phyloP scores from a whole-genome alignment of 1,140 invertebrate genomes.

The Polyergus mexicanus region DNA sequence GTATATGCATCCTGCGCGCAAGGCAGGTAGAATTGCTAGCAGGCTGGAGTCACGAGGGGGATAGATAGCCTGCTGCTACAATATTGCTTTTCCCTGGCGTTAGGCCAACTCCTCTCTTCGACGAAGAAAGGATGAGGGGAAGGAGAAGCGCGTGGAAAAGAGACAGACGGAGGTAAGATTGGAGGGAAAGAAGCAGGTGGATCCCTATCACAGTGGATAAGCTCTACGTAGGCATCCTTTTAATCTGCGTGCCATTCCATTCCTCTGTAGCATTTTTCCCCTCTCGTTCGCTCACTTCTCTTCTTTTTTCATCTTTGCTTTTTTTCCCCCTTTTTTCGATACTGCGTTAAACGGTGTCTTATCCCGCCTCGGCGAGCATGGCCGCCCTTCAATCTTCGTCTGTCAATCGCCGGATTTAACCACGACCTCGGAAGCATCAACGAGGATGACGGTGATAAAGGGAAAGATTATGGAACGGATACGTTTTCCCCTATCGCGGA shows the following conservation, averaged over 20 bases:
- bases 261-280: conserved; percentile 5
- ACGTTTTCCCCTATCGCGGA: conserved; percentile 18
- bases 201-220: conserved; percentile 72
- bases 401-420: conserved; percentile 61
- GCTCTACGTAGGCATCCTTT: conserved; percentile 70
- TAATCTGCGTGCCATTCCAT: conserved; percentile 69
- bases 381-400: conserved; percentile 59
- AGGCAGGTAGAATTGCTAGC: conserved; percentile 72
- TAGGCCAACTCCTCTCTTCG: conserved; percentile 68
- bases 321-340: conserved; percentile 21
- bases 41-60: conserved; percentile 72
- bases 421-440: conserved; percentile 44
- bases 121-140: not conserved
- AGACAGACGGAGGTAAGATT: not conserved
- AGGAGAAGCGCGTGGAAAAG: conserved; percentile 41
- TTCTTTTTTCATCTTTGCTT: conserved; percentile 55
- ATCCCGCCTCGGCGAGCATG: conserved; percentile 33
- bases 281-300: conserved; percentile 43
- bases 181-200: conserved; percentile 33
- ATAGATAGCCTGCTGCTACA: conserved; percentile 76
- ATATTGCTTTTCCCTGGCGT: conserved; percentile 80
- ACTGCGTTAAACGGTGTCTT: conserved; percentile 58
- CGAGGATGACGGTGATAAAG: conserved; percentile 61
- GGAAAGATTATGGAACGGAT: conserved; percentile 52
- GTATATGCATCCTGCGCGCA: conserved; percentile 25